These are phyloP conservation scores for Lasioglossum figueresi DNA, from an alignment of 2,888 invertebrate genomes.

Conservation along the genomic window DNA sequence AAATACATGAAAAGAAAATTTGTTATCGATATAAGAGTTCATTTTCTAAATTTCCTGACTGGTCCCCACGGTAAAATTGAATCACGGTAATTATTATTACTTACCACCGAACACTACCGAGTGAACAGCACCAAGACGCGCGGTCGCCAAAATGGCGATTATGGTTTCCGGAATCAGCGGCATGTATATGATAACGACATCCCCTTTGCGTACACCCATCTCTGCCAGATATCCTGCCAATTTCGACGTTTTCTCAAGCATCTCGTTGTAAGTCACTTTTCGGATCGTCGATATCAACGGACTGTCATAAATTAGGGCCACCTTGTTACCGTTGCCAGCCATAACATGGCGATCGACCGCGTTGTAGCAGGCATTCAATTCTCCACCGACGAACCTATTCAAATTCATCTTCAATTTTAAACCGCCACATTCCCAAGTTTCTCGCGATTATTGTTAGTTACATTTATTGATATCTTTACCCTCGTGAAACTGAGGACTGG, in stretches of 20 bases:
- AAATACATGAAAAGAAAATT: too few species aligned
- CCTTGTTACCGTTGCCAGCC: constrained; percentile 90
- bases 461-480: background rate
- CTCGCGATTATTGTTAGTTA: background rate
- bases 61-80: background rate
- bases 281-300: constrained; percentile 92
- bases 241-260: constrained; percentile 91
- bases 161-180: constrained; percentile 96
- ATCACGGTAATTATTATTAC: background rate
- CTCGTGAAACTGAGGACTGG: background rate
- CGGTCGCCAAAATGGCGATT: constrained; percentile 94
- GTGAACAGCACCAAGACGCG: constrained; percentile 95
- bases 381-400: constrained; percentile 93
- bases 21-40: too few species aligned
- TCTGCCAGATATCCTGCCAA: constrained; percentile 92
- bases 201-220: constrained; percentile 92
- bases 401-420: background rate
- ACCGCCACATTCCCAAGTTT: background rate
- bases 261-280: constrained; percentile 92
- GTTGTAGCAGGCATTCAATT: constrained; percentile 96
- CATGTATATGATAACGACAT: constrained; percentile 96
- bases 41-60: background rate
- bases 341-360: constrained; percentile 95
- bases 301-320: constrained; percentile 95
- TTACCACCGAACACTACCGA: constrained; percentile 96